Percentiles rank a stretch among this genome's conserved stretches.
Conservation (phyloP, 2,113 vertebrate genomes). For the Grus americana region DNA sequence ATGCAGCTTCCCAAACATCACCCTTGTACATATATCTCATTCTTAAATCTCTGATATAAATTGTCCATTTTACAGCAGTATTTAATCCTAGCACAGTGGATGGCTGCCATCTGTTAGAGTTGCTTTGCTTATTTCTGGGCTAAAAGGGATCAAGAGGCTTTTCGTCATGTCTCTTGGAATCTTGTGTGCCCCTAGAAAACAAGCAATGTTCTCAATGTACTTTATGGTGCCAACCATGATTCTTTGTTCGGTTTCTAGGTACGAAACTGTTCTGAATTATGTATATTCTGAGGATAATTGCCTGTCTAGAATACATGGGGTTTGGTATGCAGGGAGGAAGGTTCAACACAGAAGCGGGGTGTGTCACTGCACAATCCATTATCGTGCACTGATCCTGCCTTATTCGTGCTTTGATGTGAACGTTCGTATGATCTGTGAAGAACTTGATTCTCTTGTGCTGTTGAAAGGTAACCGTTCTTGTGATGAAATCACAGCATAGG, state of each 20-base stretch:
- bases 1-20: neutral
- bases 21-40: neutral
- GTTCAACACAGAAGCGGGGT: neutral
- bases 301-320: neutral
- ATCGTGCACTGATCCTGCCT: neutral
- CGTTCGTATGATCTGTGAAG: neutral
- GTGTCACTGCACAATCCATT: neutral
- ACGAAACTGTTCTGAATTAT: neutral
- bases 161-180: neutral
- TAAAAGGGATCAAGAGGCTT: neutral
- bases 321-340: neutral
- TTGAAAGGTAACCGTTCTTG: neutral
- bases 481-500: rapidly evolving
- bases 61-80: neutral
- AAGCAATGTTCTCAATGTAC: neutral
- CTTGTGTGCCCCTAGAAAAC: neutral
- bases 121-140: neutral
- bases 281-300: neutral
- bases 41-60: neutral
- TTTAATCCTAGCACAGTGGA: neutral
- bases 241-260: neutral
- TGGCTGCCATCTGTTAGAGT: neutral
- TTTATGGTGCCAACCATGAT: neutral
- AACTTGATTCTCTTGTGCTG: neutral
- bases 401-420: neutral